Evolutionary conservation across 2,797 vertebrate genomes (phyloP).

Genomic region (Liparis tanakae): DNA sequence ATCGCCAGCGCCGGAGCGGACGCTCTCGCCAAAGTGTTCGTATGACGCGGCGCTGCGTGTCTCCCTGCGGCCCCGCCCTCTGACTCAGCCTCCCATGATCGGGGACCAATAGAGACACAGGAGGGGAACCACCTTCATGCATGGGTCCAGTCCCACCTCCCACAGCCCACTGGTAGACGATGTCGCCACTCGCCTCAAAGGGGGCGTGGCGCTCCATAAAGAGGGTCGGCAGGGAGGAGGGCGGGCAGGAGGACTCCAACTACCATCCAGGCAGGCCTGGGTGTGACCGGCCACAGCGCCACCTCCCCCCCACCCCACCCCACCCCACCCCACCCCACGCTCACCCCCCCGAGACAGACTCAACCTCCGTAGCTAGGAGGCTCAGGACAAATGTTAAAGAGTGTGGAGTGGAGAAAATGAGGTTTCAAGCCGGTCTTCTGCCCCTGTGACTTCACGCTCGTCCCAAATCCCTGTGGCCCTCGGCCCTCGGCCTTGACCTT

Average conservation of each 20-base stretch:
- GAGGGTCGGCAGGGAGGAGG: constrained; percentile 56
- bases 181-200: constrained; percentile 69
- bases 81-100: constrained; percentile 70
- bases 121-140: constrained; percentile 67
- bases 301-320: constrained; percentile 4
- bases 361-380: constrained; percentile 67
- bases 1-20: constrained; percentile 98
- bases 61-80: constrained; percentile 65
- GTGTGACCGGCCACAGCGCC: constrained; percentile 83
- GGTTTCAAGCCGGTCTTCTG: constrained; percentile 57
- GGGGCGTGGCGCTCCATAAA: constrained; percentile 48
- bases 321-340: constrained; percentile 21
- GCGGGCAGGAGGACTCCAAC: constrained; percentile 62
- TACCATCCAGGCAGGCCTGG: constrained; percentile 94
- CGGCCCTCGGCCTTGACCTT: constrained; percentile 37
- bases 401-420: constrained; percentile 56
- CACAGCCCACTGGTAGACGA: constrained; percentile 72
- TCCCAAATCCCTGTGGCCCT: constrained; percentile 52
- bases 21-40: constrained; percentile 98
- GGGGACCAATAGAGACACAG: constrained; percentile 78
- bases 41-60: constrained; percentile 87
- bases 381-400: constrained; percentile 72
- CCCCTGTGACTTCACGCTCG: constrained; percentile 56
- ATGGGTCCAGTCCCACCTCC: constrained; percentile 64
- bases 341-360: constrained; percentile 49